These are phyloP conservation scores for Drosophila asahinai DNA, from an alignment of 1,140 invertebrate genomes.

Conservation along the genomic window DNA sequence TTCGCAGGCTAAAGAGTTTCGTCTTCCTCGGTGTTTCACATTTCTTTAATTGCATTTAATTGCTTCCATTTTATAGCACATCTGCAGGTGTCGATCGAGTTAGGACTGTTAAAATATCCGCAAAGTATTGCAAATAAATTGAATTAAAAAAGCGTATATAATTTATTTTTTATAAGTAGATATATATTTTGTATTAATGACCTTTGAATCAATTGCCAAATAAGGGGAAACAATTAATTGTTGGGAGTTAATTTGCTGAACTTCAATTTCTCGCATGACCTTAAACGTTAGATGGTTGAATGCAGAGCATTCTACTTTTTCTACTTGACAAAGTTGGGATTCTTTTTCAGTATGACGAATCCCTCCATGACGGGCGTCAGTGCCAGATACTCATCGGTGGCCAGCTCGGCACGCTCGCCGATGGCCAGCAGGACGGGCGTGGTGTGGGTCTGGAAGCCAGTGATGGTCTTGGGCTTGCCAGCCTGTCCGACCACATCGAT, in stretches of 20 bases:
- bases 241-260: conserved; percentile 26
- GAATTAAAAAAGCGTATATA: not conserved
- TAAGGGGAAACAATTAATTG: conserved; percentile 16
- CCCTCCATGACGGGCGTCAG: conserved; percentile 99
- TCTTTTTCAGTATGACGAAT: conserved; percentile 99
- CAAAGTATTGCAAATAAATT: too few species aligned
- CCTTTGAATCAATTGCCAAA: conserved; percentile 33
- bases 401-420: conserved; percentile 98
- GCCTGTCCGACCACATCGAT: conserved; percentile 99
- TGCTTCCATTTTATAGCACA: too few species aligned
- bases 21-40: too few species aligned
- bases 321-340: conserved; percentile 86
- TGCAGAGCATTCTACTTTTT: conserved; percentile 14
- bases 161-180: conserved; percentile 26
- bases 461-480: conserved; percentile 99
- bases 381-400: conserved; percentile 98
- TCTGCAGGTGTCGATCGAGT: too few species aligned
- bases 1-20: too few species aligned
- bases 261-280: conserved; percentile 34
- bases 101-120: too few species aligned
- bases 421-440: conserved; percentile 98
- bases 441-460: conserved; percentile 99
- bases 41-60: too few species aligned
- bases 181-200: conserved; percentile 49
- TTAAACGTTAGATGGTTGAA: conserved; percentile 44